These are phyloP conservation scores for Stichodactyla mertensii DNA, from an alignment of 64 coral and sea anemone genomes.

Conservation along the genomic window DNA sequence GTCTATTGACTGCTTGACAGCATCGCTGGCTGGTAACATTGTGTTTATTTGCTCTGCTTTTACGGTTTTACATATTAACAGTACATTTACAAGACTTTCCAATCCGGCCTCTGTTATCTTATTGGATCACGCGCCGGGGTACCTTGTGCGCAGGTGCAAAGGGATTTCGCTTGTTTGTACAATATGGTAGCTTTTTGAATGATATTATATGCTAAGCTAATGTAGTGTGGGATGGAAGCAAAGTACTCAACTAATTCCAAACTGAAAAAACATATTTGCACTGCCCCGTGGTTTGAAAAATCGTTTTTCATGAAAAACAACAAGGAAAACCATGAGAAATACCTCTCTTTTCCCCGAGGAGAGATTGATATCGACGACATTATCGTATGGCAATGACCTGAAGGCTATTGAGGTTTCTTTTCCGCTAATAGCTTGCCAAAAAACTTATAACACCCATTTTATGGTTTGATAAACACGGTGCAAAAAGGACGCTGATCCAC, in stretches of 20 bases:
- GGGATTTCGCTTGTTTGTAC: background rate
- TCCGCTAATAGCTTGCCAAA: background rate
- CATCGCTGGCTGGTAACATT: background rate
- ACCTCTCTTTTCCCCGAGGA: too few relatives aligned
- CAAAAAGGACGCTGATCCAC: background rate
- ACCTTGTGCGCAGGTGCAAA: background rate
- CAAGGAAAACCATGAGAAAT: too few relatives aligned
- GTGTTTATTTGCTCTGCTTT: background rate
- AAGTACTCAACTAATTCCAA: too few relatives aligned
- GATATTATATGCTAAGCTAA: background rate
- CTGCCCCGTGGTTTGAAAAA: too few relatives aligned
- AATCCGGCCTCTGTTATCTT: background rate
- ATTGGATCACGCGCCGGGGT: background rate
- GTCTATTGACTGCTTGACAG: background rate
- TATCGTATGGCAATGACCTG: too few relatives aligned
- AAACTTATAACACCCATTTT: background rate
- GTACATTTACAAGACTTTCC: background rate
- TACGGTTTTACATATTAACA: background rate
- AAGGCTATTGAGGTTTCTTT: background rate
- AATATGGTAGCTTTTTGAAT: background rate
- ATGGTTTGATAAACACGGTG: background rate
- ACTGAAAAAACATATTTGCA: too few relatives aligned
- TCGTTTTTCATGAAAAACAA: too few relatives aligned
- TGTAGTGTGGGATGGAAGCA: background rate
- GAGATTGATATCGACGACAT: too few relatives aligned